phyloP scores from a whole-genome alignment of 2,113 vertebrate genomes.

The Xenus cinereus region DNA sequence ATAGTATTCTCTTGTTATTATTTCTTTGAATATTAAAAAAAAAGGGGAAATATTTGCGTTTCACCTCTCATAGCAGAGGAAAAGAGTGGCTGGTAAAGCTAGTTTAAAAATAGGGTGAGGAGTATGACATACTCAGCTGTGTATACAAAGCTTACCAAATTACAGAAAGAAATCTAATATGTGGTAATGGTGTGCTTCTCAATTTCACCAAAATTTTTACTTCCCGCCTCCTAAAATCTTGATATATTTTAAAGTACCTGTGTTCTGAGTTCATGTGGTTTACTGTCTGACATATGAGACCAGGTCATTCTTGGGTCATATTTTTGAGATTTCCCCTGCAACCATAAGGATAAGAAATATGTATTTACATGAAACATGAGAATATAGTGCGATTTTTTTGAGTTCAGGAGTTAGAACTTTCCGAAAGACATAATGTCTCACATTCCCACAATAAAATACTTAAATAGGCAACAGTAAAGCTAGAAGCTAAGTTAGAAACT shows the following conservation, averaged over 20 bases:
- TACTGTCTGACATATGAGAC: not conserved
- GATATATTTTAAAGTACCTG: constrained; percentile 16
- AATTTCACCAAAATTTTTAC: not conserved
- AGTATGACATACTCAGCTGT: not conserved
- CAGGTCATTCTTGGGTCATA: constrained; percentile 28
- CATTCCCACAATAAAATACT: not conserved
- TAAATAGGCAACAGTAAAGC: not conserved
- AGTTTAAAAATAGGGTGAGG: not conserved
- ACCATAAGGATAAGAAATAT: constrained; percentile 3
- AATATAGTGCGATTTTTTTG: not conserved
- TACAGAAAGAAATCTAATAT: not conserved
- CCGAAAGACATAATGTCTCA: not conserved
- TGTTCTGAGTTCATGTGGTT: not conserved
- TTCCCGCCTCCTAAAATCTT: not conserved
- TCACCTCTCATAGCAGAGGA: not conserved
- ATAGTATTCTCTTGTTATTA: not conserved
- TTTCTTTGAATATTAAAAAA: not conserved
- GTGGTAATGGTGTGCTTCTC: not conserved
- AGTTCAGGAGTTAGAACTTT: not conserved
- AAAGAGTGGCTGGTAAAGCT: not conserved
- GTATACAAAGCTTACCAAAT: not conserved
- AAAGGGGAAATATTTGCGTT: not conserved
- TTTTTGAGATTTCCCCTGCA: constrained; percentile 42
- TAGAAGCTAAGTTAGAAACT: not conserved
- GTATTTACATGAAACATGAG: constrained; percentile 33